phyloP scores from a whole-genome alignment of 2,888 invertebrate genomes.

The Drepana falcataria region DNA sequence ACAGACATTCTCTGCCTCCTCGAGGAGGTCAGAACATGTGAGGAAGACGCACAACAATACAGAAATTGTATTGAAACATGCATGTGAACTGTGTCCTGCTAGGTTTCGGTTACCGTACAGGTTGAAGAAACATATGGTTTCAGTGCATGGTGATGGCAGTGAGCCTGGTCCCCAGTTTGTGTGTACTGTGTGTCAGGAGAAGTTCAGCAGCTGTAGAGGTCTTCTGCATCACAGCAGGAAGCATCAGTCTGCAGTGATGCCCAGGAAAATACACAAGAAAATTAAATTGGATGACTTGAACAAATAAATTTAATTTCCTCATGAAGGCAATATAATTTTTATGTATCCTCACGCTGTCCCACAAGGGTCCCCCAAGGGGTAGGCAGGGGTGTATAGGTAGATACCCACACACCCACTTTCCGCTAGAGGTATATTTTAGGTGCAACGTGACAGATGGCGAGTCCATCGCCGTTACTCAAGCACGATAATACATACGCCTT shows the following conservation, averaged over 20 bases:
- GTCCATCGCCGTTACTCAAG: too few relatives aligned
- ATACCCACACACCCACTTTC: too few relatives aligned
- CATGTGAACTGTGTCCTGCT: conserved; percentile 51
- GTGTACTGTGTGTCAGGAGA: conserved; percentile 45
- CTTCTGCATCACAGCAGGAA: conserved; percentile 49
- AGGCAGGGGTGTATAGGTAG: too few relatives aligned
- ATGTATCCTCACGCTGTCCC: too few relatives aligned
- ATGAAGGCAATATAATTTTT: too few relatives aligned
- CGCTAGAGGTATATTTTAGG: too few relatives aligned
- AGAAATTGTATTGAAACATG: conserved; percentile 38
- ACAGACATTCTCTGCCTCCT: conserved; percentile 57
- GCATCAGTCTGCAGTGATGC: conserved; percentile 27
- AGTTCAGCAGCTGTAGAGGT: conserved; percentile 48
- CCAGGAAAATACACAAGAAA: background rate
- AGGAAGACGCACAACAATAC: conserved; percentile 40
- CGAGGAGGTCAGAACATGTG: conserved; percentile 57
- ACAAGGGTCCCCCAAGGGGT: too few relatives aligned
- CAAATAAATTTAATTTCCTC: background rate
- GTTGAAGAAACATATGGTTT: conserved; percentile 43
- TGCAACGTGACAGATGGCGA: too few relatives aligned
- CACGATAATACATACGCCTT: too few relatives aligned
- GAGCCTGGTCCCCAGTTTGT: conserved; percentile 28
- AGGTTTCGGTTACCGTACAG: conserved; percentile 47
- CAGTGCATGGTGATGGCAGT: conserved; percentile 34
- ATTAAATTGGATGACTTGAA: background rate